A percentile compares a stretch with the other conserved stretches of the same genome.
Conservation (phyloP, 2,888 invertebrate species). For the Scaptomyza flava region DNA sequence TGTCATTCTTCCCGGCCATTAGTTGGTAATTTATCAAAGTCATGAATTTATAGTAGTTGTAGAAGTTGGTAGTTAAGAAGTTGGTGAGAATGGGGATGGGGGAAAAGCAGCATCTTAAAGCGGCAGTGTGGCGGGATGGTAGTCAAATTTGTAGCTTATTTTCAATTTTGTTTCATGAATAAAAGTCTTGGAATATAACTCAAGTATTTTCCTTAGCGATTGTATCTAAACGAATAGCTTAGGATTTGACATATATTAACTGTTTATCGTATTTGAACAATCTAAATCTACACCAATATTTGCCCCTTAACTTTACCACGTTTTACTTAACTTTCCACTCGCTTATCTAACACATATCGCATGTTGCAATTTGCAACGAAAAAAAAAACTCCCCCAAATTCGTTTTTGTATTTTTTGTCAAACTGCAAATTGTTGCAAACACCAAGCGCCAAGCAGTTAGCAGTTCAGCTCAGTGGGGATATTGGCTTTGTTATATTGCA, state of each 20-base stretch:
- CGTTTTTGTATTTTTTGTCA: not conserved
- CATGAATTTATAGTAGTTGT: no score
- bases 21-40: constrained; percentile 79
- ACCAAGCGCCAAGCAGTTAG: not conserved
- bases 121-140: not conserved
- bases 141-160: constrained; percentile 36
- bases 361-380: not conserved
- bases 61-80: constrained; percentile 22
- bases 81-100: constrained; percentile 1
- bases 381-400: not conserved
- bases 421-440: constrained; percentile 13
- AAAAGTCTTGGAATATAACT: constrained; percentile 13
- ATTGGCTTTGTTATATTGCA: constrained; percentile 10
- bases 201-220: constrained; percentile 16
- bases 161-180: constrained; percentile 46
- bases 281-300: not conserved
- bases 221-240: not conserved
- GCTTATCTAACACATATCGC: not conserved
- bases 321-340: not conserved
- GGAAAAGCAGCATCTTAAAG: not conserved
- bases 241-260: no score
- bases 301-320: not conserved
- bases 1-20: constrained; percentile 72
- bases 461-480: not conserved
- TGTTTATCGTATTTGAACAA: no score